Conservation (phyloP, 2,113 vertebrate genomes). For the Lampris megalopsis region DNA sequence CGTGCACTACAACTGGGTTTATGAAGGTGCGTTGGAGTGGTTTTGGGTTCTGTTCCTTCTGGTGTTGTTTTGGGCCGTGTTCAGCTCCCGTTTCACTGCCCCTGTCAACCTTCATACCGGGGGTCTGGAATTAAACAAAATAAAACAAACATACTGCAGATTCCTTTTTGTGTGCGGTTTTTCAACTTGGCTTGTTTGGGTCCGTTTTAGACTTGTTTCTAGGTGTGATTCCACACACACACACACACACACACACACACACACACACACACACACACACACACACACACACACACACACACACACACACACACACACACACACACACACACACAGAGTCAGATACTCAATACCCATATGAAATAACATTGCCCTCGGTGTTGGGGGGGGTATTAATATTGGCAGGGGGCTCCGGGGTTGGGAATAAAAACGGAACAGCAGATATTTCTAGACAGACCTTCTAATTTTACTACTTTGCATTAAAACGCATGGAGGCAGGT, state of each 20-base stretch:
- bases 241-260: neutral
- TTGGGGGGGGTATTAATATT: constrained; percentile 61
- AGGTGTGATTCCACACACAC: constrained; percentile 47
- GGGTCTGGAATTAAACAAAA: constrained; percentile 72
- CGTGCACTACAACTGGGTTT: constrained; percentile 20
- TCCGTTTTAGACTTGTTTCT: constrained; percentile 38
- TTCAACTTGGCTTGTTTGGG: constrained; percentile 41
- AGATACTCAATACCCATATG: constrained; percentile 68
- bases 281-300: neutral
- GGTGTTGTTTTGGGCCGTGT: constrained; percentile 49
- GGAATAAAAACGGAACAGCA: constrained; percentile 49
- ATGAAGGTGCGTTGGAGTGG: constrained; percentile 51
- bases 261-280: neutral
- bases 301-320: neutral
- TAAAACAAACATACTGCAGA: constrained; percentile 67
- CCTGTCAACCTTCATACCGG: constrained; percentile 58
- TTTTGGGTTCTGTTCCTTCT: constrained; percentile 58
- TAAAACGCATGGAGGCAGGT: constrained; percentile 45
- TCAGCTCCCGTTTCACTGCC: constrained; percentile 65
- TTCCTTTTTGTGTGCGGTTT: constrained; percentile 71
- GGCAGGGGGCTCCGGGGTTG: constrained; percentile 48
- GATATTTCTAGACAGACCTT: constrained; percentile 63
- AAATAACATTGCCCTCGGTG: constrained; percentile 65
- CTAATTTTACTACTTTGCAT: constrained; percentile 57
- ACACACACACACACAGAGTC: constrained; percentile 21